phyloP scores from a whole-genome alignment of 2,797 vertebrate species.

The Peromyscus aztecus region DNA sequence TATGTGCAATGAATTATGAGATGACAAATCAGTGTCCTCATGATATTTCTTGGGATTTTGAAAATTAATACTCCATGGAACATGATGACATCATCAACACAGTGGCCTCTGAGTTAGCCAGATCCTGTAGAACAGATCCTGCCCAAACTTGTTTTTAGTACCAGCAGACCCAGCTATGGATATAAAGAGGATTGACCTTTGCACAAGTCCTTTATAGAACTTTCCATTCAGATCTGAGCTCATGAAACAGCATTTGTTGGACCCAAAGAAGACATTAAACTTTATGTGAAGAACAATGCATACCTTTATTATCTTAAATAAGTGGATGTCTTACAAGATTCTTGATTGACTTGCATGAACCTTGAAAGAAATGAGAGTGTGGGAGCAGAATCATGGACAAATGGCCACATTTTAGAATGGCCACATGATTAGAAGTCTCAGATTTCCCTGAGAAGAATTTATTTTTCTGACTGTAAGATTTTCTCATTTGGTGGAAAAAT shows the following conservation, averaged over 20 bases:
- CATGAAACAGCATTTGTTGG: neutral
- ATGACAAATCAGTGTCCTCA: neutral
- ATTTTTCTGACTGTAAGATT: neutral
- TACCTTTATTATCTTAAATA: constrained; percentile 16
- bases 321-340: neutral
- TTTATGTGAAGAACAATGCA: neutral
- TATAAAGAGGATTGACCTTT: constrained; percentile 14
- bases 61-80: constrained; percentile 50
- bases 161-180: neutral
- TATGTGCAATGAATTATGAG: constrained; percentile 32
- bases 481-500: neutral
- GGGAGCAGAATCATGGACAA: neutral
- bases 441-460: neutral
- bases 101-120: constrained; percentile 42
- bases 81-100: constrained; percentile 63
- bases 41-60: constrained; percentile 38
- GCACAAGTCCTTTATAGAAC: neutral
- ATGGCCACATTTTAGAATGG: neutral
- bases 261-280: neutral
- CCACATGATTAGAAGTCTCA: neutral
- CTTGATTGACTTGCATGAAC: neutral
- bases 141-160: constrained; percentile 63
- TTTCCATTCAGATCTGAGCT: neutral
- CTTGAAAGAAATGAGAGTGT: neutral
- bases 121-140: constrained; percentile 45